Percentiles rank a stretch among this genome's conserved stretches.
Evolutionary conservation across 1,140 invertebrate species (phyloP).

Genomic region (Drosophila ananassae): DNA sequence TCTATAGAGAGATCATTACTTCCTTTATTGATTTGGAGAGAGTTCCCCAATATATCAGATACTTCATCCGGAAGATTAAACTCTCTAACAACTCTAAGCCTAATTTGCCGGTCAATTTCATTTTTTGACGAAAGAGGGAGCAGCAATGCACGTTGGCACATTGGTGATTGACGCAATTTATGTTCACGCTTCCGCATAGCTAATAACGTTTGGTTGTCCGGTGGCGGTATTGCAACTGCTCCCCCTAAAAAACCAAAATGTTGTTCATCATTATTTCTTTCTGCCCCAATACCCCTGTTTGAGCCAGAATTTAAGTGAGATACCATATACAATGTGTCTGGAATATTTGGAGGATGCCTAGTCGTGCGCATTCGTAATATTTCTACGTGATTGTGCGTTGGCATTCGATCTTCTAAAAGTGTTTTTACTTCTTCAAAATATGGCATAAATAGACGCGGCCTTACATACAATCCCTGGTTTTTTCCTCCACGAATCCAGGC

Average conservation of each 20-base stretch:
- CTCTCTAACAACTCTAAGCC: conserved; percentile 95
- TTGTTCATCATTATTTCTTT: conserved; percentile 86
- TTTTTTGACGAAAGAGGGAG: conserved; percentile 90
- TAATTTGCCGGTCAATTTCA: conserved; percentile 91
- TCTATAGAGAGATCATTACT: conserved; percentile 35
- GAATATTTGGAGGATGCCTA: conserved; percentile 91
- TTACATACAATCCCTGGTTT: conserved; percentile 92
- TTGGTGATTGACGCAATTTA: conserved; percentile 92
- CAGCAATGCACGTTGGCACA: conserved; percentile 90
- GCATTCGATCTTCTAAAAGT: conserved; percentile 92
- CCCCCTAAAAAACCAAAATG: conserved; percentile 87
- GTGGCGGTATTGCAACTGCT: conserved; percentile 88
- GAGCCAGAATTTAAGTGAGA: conserved; percentile 78
- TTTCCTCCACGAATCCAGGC: conserved; percentile 93
- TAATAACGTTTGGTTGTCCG: conserved; percentile 90
- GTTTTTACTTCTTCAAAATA: conserved; percentile 97
- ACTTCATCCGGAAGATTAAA: conserved; percentile 97
- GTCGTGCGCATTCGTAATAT: conserved; percentile 89
- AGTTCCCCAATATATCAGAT: conserved; percentile 91
- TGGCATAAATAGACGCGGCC: conserved; percentile 95
- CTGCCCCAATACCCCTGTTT: conserved; percentile 85
- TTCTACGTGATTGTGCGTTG: conserved; percentile 88
- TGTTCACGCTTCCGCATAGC: conserved; percentile 94
- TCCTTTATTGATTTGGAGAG: conserved; percentile 57
- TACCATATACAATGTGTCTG: conserved; percentile 97